Percentiles rank a stretch among this genome's conserved stretches.
Evolutionary conservation across 2,888 invertebrate species (phyloP).

Genomic region (Drosophila seclusa): DNA sequence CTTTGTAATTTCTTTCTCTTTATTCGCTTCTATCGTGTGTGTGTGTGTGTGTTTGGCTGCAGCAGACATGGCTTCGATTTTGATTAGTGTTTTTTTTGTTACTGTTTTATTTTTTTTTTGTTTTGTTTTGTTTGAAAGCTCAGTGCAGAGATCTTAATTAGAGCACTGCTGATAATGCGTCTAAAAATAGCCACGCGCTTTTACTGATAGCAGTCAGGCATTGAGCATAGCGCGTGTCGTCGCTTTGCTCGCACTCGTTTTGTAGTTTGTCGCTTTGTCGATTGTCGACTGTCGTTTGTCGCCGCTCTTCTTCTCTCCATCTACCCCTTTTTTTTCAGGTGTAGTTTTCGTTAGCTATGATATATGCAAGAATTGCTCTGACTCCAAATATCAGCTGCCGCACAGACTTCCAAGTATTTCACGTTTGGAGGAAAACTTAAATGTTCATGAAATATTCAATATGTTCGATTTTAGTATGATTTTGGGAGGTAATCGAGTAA

Average conservation of each 20-base stretch:
- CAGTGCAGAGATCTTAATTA: slow-evolving; percentile 75
- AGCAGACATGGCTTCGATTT: slow-evolving; percentile 43
- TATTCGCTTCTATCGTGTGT: slow-evolving; percentile 10
- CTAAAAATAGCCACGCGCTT: slow-evolving; percentile 64
- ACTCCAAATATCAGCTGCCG: not conserved
- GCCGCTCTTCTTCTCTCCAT: not conserved
- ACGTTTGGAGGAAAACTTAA: not conserved
- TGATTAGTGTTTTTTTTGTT: slow-evolving; percentile 38
- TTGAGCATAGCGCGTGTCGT: slow-evolving; percentile 54
- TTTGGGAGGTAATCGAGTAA: not conserved
- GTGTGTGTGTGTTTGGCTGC: not conserved
- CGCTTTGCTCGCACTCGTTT: slow-evolving; percentile 15
- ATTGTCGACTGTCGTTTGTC: not conserved
- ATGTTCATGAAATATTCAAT: not conserved
- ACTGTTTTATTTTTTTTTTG: not conserved
- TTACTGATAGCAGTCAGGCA: slow-evolving; percentile 62
- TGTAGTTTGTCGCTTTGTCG: slow-evolving; percentile 16
- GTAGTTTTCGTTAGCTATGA: no score
- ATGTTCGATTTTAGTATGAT: not conserved
- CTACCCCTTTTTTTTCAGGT: slow-evolving; percentile 3
- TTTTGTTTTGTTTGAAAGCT: slow-evolving; percentile 55
- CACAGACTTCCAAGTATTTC: not conserved
- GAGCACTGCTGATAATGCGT: slow-evolving; percentile 72
- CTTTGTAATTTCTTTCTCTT: not conserved
- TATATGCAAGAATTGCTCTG: not conserved